Conservation (phyloP, 2,888 invertebrate genomes). For the Caenorhabditis zanzibari region DNA sequence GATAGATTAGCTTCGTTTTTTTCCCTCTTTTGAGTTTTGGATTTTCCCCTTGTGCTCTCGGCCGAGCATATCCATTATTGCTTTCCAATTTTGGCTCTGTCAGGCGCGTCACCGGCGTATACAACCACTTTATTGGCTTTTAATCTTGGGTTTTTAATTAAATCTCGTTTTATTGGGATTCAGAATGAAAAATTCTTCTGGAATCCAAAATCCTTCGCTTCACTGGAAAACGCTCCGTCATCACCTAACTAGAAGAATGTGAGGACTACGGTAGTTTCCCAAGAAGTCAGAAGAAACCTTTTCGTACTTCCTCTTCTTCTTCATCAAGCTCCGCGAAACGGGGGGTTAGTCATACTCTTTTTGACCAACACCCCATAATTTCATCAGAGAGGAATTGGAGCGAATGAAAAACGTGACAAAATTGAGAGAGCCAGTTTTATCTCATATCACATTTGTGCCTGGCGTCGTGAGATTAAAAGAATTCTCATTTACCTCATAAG, state of each 20-base stretch:
- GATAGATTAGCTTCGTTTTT: slow-evolving; percentile 25
- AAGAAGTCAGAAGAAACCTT: not conserved
- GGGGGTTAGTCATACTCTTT: slow-evolving; percentile 15
- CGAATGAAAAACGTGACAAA: not conserved
- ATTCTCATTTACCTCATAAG: slow-evolving; percentile 1
- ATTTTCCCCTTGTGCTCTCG: not conserved
- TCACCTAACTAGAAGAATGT: too few species aligned
- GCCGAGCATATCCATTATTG: slow-evolving; percentile 3
- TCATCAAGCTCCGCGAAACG: not conserved
- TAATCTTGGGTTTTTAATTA: slow-evolving; percentile 39
- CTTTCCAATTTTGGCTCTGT: not conserved
- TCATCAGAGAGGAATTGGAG: slow-evolving; percentile 15
- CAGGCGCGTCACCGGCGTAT: slow-evolving; percentile 5
- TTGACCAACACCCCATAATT: slow-evolving; percentile 3
- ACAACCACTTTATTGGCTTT: slow-evolving; percentile 38
- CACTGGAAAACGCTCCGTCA: too few species aligned
- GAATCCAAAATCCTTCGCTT: not conserved
- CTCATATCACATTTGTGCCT: not conserved
- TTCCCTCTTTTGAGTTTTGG: not conserved
- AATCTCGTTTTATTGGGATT: slow-evolving; percentile 18
- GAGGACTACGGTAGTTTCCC: too few species aligned
- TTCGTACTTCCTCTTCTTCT: slow-evolving; percentile 18
- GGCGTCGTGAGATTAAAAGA: not conserved
- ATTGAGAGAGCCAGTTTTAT: not conserved
- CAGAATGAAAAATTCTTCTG: not conserved